Evolutionary conservation across 2,113 vertebrate species (phyloP).

Genomic region (Sturnus vulgaris): DNA sequence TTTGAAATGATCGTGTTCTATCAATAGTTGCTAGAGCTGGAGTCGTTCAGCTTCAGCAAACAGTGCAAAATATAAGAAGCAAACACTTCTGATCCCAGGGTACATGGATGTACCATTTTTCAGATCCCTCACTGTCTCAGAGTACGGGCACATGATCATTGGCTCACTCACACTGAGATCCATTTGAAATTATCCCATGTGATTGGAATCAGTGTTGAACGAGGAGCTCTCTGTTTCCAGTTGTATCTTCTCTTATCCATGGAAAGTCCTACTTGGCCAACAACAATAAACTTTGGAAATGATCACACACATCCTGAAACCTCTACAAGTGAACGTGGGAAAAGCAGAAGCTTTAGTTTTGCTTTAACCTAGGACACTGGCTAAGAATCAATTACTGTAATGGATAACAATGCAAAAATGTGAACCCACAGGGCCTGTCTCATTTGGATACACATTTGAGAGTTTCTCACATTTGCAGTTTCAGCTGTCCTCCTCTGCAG

Average conservation of each 20-base stretch:
- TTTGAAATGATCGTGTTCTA: not conserved
- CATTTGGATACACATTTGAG: not conserved
- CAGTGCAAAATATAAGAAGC: not conserved
- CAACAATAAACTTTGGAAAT: not conserved
- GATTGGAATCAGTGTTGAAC: rapidly evolving
- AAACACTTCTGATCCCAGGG: not conserved
- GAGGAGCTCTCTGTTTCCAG: not conserved
- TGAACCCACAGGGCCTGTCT: not conserved
- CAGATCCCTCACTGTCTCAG: not conserved
- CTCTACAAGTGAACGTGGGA: not conserved
- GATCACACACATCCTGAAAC: not conserved
- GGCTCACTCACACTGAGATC: not conserved
- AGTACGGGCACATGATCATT: rapidly evolving
- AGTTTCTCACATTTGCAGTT: not conserved
- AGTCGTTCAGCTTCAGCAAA: not conserved
- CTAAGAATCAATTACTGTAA: not conserved
- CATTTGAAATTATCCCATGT: not conserved
- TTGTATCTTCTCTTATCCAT: not conserved
- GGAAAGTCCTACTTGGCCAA: not conserved
- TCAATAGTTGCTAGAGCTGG: not conserved
- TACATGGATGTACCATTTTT: not conserved
- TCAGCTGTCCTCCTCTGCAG: not conserved
- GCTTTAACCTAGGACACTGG: not conserved
- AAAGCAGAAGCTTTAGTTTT: not conserved
- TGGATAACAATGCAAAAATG: not conserved